These are phyloP conservation scores for Amblyteles armatorius DNA, from an alignment of 2,888 invertebrate species.

Conservation along the genomic window DNA sequence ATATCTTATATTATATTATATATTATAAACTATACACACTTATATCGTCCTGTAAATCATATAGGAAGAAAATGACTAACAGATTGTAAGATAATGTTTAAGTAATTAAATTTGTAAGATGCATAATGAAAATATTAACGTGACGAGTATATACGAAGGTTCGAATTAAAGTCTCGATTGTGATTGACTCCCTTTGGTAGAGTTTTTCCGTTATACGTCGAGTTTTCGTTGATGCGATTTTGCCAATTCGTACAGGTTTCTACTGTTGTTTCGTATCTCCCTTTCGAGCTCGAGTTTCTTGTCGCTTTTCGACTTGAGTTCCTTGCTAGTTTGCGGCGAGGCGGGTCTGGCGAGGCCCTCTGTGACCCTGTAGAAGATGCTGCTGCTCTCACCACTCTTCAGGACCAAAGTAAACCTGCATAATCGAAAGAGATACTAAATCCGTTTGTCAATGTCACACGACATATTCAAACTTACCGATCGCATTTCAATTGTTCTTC, in stretches of 20 bases:
- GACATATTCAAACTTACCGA: constrained; percentile 68
- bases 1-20: constrained; percentile 29
- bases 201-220: not conserved
- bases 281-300: constrained; percentile 76
- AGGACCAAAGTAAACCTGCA: constrained; percentile 81
- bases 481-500: constrained; percentile 81
- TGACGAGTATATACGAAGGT: constrained; percentile 52
- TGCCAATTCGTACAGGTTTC: constrained; percentile 81
- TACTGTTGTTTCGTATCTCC: constrained; percentile 80
- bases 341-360: constrained; percentile 79
- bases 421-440: not conserved
- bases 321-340: constrained; percentile 76
- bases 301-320: constrained; percentile 75
- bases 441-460: not conserved
- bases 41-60: constrained; percentile 68
- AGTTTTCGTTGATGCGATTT: constrained; percentile 68
- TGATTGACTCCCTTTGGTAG: not conserved
- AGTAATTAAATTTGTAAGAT: constrained; percentile 68
- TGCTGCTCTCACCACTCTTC: constrained; percentile 81
- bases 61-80: constrained; percentile 61
- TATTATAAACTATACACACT: constrained; percentile 60
- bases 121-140: constrained; percentile 63
- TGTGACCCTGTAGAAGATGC: constrained; percentile 79
- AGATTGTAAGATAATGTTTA: constrained; percentile 69
- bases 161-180: constrained; percentile 18